Conservation (phyloP, 2,888 invertebrate species). For the Hydraecia micacea region DNA sequence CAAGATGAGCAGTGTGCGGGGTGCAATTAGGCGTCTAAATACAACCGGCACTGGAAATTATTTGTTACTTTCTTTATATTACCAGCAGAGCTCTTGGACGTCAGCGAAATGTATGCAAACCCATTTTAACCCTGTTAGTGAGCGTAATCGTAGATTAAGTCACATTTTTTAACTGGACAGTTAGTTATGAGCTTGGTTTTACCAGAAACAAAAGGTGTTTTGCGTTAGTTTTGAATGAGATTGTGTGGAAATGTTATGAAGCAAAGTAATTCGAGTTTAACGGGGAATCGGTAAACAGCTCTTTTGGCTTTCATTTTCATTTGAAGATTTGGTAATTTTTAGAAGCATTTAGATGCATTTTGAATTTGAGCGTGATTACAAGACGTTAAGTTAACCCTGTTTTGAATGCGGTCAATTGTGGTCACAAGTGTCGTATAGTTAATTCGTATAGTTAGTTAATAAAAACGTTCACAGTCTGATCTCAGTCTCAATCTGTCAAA, state of each 20-base stretch:
- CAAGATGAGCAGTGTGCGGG: conserved; percentile 61
- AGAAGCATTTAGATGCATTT: too few species aligned
- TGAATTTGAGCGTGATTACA: too few species aligned
- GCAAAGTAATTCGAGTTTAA: not conserved
- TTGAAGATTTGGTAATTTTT: too few species aligned
- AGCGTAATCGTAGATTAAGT: conserved; percentile 34
- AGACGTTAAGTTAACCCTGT: too few species aligned
- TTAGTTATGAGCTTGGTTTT: conserved; percentile 30
- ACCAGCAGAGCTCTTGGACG: conserved; percentile 36
- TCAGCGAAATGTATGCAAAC: conserved; percentile 51
- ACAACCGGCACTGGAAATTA: conserved; percentile 67
- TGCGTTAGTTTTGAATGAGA: conserved; percentile 2
- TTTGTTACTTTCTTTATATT: conserved; percentile 67
- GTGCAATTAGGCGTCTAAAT: conserved; percentile 76
- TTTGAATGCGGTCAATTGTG: not conserved
- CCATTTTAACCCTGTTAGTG: conserved; percentile 49
- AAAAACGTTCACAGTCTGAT: not conserved
- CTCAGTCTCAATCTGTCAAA: not conserved
- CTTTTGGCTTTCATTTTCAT: not conserved
- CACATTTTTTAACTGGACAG: conserved; percentile 41
- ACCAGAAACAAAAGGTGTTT: conserved; percentile 1
- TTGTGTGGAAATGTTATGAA: not conserved
- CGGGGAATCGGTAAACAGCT: not conserved
- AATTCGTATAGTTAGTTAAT: too few species aligned
- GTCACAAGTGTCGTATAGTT: not conserved